Evolutionary conservation across 2,113 vertebrate species (phyloP), one percentile per base, ranked within the genome.

Genomic region (Semnopithecus entellus): DNA sequence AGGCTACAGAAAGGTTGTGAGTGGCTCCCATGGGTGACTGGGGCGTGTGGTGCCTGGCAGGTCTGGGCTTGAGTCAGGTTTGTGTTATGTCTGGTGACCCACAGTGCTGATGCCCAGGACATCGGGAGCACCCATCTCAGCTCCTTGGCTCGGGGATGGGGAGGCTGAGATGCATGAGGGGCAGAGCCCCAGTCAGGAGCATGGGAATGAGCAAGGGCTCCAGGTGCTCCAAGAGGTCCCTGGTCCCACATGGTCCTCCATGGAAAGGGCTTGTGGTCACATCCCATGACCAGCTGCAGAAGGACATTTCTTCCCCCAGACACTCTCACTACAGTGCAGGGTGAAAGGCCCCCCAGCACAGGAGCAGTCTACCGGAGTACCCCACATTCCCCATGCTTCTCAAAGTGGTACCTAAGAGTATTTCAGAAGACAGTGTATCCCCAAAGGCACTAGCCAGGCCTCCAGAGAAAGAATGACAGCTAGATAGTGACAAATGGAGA

Each of bases 201-300:
- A 2, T 17, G 50, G 78, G 16, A 0, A 6, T 16, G 4, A 40
- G 61, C 11, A 7, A 32, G 32, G 76, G 3, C 48, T 66, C 25
- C 32, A 0, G 1, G 2, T 0, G 16, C 10, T 27, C 84, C 8
- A 18, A 1, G 23, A 1, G 0, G 3, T 23, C 45, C 30, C 66
- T 3, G 35, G 68, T 8, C 61, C 3, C n/a, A 35, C 1, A 27
- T 6, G 16, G 66, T 14, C 61, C 64, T 72, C 80, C 50, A 6
- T 0, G 30, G 12, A 6, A 4, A 32, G 4, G 17, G 5, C 4
- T 0, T 27, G 61, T 0, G 16, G 52, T 38, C 16, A 32, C 12
- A 23, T 10, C 43, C 6, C 61, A 18, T 0, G 18, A 7, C 14
- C 9, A 8, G 11, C 35, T 0, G 5, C 22, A 0, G 22, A 27